phyloP scores from a whole-genome alignment of 2,888 invertebrate species.

The Drosophila birchii region DNA sequence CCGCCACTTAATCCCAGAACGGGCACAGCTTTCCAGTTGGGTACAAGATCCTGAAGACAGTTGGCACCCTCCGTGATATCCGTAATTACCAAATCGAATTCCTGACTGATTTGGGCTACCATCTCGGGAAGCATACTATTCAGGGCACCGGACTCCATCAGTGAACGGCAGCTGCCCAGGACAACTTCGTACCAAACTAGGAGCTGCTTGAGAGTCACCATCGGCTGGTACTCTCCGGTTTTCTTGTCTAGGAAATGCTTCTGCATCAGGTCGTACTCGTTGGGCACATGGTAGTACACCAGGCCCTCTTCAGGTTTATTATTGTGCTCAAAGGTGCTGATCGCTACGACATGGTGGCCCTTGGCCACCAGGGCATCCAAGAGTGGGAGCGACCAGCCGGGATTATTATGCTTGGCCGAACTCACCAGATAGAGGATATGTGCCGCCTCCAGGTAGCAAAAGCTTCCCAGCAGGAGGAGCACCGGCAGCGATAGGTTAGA shows the following conservation, averaged over 20 bases:
- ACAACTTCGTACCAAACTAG: constrained; percentile 67
- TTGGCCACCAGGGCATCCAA: constrained; percentile 54
- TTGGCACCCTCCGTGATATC: constrained; percentile 56
- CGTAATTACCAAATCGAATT: constrained; percentile 62
- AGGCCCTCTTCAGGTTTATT: constrained; percentile 11
- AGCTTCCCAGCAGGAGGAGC: constrained; percentile 6
- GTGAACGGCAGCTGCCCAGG: constrained; percentile 53
- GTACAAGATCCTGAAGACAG: constrained; percentile 43
- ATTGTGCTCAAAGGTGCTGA: constrained; percentile 32
- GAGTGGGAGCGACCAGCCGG: constrained; percentile 59
- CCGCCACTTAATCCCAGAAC: constrained; percentile 63
- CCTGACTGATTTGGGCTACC: background rate
- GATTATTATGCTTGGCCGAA: constrained; percentile 59
- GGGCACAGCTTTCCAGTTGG: constrained; percentile 15
- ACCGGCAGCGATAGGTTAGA: constrained; percentile 20
- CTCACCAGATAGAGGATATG: constrained; percentile 61
- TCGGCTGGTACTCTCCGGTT: constrained; percentile 9
- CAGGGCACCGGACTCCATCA: constrained; percentile 19
- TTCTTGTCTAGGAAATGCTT: constrained; percentile 47
- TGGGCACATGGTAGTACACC: constrained; percentile 21
- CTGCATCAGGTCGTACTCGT: constrained; percentile 51
- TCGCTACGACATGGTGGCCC: constrained; percentile 55
- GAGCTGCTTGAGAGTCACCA: constrained; percentile 49
- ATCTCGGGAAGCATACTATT: background rate
- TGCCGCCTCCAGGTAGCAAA: constrained; percentile 44